Evolutionary conservation across 2,888 invertebrate genomes (phyloP).

Genomic region (Mantis religiosa): DNA sequence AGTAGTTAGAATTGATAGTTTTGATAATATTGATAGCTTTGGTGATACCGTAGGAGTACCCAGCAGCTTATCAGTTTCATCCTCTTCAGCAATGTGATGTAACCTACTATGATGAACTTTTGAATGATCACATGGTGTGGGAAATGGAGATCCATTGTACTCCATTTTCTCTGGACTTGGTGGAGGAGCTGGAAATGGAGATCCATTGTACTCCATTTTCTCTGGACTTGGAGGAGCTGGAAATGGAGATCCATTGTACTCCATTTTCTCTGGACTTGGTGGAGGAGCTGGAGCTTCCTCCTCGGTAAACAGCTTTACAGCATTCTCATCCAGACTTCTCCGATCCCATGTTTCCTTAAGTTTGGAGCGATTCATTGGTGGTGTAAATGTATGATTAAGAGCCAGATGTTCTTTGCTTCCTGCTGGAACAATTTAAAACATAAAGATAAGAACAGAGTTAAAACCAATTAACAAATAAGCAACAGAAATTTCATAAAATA

Average conservation of each 20-base stretch:
- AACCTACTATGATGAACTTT: background rate
- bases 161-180: background rate
- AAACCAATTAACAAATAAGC: too few species aligned
- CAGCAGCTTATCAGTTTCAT: background rate
- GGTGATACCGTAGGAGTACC: background rate
- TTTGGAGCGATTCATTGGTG: background rate
- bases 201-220: background rate
- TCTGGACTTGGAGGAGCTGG: conserved; percentile 15
- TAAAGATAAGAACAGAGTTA: background rate
- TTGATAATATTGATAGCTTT: background rate
- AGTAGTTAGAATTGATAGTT: background rate
- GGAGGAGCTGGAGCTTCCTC: background rate
- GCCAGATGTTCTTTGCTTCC: background rate
- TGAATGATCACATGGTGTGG: background rate
- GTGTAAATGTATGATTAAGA: background rate
- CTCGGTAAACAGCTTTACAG: background rate
- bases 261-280: background rate
- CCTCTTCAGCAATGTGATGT: background rate
- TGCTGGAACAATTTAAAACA: background rate
- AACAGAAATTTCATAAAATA: too few species aligned
- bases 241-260: background rate
- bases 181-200: conserved; percentile 2
- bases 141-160: background rate
- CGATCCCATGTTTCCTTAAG: background rate
- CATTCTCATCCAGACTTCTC: background rate